Evolutionary conservation across 2,797 vertebrate species (phyloP), one percentile per base, ranked within the genome.

Genomic region (Echeneis naucrates): DNA sequence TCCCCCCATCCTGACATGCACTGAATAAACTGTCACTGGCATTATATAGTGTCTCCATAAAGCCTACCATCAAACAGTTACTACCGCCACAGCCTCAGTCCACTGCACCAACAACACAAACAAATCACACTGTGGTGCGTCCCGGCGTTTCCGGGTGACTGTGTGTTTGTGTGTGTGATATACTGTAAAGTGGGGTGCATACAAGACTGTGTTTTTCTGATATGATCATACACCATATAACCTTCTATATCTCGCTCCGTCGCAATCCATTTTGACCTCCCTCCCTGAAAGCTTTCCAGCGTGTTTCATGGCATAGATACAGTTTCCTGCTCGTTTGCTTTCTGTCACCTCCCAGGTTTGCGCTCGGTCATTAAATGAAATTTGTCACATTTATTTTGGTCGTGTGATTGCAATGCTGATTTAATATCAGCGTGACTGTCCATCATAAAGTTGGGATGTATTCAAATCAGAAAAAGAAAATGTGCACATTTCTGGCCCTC

Each of bases 1-100:
- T 89, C 81, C 83, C 79, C 75, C 75, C 80, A 80, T 84, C 88
- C 87, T 91, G 90, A 93, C 90, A 89, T 75, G 78, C 84, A 87
- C 90, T 92, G 89, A 92, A 91, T 92, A 93, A 92, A 92, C 89
- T 92, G 91, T 92, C 92, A 92, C 76, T 24, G 77, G 58, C 75
- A 32, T 92, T 91, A 92, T 91, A 92, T 92, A 93, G 81, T 88
- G 91, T 92, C 84, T 88, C 89, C 88, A 92, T 93, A 92, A 93
- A 93, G 91, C 84, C 90, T 83, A 82, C 88, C 84, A 92, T 92
- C 91, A 92, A 92, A 90, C 89, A 87, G 90, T 92, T 92, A 92
- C 91, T 92, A 88, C 91, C 90, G 80, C 80, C 83, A 88, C 77
- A 78, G 88, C 84, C 77, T 88, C 91, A 89, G 87, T 92, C 90